Evolutionary conservation across 2,797 vertebrate genomes (phyloP), one percentile per base, ranked within the genome.

Genomic region (Epinephelus awoara): DNA sequence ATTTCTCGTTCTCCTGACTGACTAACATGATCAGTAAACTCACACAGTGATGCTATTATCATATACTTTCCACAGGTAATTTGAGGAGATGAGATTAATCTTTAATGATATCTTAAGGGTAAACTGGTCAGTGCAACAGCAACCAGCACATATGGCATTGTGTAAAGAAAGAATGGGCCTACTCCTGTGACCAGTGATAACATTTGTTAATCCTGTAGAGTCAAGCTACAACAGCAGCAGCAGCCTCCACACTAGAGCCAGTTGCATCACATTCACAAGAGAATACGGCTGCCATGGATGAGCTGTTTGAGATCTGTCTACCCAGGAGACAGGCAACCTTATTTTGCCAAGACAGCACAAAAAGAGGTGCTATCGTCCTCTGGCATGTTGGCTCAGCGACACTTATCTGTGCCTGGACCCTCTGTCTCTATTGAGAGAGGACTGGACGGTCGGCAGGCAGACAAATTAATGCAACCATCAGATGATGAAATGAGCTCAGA

Each of bases 201-300:
- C 8, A 21, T 72, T 40, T 21, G 34, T 27, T 25, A 29, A 64
- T 49, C 54, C 4, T 5, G 46, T 11, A 6, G 4, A 57, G 34
- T 49, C 38, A 19, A 21, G n/a, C 29, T 10, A 42, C n/a, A 47
- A 27, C 21, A 72, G 13, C 55, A 69, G 19, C 38, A 17, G 8
- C 40, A 57, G 17, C 25, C 21, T 19, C 6, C 21, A 55, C 38
- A 42, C 50, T 12, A 1, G 5, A 63, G 51, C 5, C 67, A 52
- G 55, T 67, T 74, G 63, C 80, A 82, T 83, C 84, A 64, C 51
- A 27, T 68, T 54, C 51, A 58, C 54, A 4, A 13, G 67, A 81
- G 65, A 82, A 49, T 50, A n/a, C 8, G 1, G 66, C 42, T 46
- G 69, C 64, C 18, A 13, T 42, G 25, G 38, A 25, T 51, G 65